A percentile compares a stretch with the other conserved stretches of the same genome.
Evolutionary conservation across 2,888 invertebrate genomes (phyloP).

Genomic region (Dolichomitus sp.): DNA sequence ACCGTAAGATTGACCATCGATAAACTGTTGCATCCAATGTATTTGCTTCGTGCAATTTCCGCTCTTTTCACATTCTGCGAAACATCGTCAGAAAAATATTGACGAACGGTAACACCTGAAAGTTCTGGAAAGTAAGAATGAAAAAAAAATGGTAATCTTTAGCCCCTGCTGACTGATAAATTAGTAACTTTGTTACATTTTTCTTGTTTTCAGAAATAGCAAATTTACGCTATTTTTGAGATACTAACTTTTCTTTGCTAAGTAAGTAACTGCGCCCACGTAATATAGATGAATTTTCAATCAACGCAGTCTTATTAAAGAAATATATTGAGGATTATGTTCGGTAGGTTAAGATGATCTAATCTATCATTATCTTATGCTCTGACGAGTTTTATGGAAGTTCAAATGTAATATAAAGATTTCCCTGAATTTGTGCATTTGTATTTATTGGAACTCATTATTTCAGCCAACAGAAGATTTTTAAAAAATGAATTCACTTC

Average conservation of each 20-base stretch:
- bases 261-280: neutral
- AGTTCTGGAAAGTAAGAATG: neutral
- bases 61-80: neutral
- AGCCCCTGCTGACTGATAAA: constrained; percentile 17
- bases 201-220: neutral
- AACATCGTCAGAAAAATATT: neutral
- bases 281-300: constrained; percentile 2
- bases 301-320: constrained; percentile 16
- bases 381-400: constrained; percentile 19
- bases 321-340: constrained; percentile 30
- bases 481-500: neutral
- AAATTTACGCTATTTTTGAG: neutral
- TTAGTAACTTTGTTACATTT: neutral
- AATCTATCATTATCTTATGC: constrained; percentile 32
- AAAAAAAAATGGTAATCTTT: constrained; percentile 8
- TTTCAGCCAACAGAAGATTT: neutral
- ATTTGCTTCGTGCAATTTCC: neutral
- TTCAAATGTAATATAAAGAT: constrained; percentile 38
- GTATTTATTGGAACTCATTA: neutral
- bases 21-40: constrained; percentile 2
- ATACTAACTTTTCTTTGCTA: neutral
- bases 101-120: neutral
- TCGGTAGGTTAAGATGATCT: constrained; percentile 14
- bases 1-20: constrained; percentile 12
- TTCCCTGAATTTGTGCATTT: constrained; percentile 12